Base-by-base conservation (phyloP, 2,113 vertebrate genomes). In the Desmodus rotundus region DNA sequence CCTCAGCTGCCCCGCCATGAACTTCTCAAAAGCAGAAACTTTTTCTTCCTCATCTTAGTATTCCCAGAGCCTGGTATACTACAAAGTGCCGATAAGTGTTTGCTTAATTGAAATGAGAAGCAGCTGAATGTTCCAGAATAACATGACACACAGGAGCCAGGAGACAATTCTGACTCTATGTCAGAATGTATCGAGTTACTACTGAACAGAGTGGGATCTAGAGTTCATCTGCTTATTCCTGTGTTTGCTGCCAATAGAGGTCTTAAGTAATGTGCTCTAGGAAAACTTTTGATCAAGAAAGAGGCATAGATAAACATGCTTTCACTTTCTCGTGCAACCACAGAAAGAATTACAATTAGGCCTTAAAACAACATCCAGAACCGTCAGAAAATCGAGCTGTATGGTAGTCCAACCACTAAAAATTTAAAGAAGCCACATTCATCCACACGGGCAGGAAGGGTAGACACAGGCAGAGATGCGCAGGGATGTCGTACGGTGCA, bases 21-120 rank as follows among this genome's bases (percentile, higher is more conserved):
- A 45, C 4, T 26, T 76, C 84, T 82, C 63, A 91, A 93, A 94
- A 85, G n/a, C 76, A 94, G 50, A 15, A 85, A 93, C 1, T 86
- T 86, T 88, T 83, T 91, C 89, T 91, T 87, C 67, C 33, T 67
- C 26, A 74, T 67, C 47, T 86, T 87, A 88, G 38, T 67, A 80
- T 86, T 41, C 61, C 15, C 16, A 82, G 45, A 74, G 56, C 14
- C 24, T 72, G 45, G 31, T 58, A 67, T n/a, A 85, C 47, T 45
- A 67, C n/a, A 82, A 93, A 87, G 77, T 41, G 8, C 28, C 82
- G 33, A 82, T 68, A 63, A 68, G 41, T 50, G 11, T 54, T 92
- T 87, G 38, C 22, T 74, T 52, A 82, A 88, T 7, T 89, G 61
- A 94, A 89, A 73, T 45, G 45, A 81, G 47, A 86, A 90, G 20